Conservation (phyloP, 1,140 invertebrate genomes). For the Trachymyrmex septentrionalis region DNA sequence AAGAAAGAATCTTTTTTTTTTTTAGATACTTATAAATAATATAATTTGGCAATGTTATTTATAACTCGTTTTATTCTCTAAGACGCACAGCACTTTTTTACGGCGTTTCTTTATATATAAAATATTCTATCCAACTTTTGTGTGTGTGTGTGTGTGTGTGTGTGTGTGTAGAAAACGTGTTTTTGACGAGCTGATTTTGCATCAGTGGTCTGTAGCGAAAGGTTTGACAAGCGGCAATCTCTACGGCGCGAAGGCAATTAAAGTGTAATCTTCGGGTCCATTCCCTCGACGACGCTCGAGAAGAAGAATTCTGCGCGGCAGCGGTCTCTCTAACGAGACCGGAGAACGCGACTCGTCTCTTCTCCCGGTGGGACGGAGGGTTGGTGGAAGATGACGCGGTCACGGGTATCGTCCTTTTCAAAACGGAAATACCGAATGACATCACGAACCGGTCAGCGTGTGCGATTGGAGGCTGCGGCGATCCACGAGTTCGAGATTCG, state of each 20-base stretch:
- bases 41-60: slow-evolving; percentile 20
- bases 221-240: slow-evolving; percentile 63
- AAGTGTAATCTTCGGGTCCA: slow-evolving; percentile 59
- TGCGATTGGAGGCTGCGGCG: slow-evolving; percentile 28
- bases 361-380: slow-evolving; percentile 22
- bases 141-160: not conserved
- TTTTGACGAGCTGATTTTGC: slow-evolving; percentile 64
- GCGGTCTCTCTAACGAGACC: not conserved
- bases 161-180: slow-evolving; percentile 42
- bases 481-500: slow-evolving; percentile 68
- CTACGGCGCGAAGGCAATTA: slow-evolving; percentile 60
- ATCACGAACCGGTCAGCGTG: slow-evolving; percentile 78
- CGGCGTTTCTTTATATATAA: slow-evolving; percentile 23
- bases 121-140: slow-evolving; percentile 14
- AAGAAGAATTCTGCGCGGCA: slow-evolving; percentile 7
- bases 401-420: slow-evolving; percentile 58
- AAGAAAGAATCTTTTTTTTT: not conserved
- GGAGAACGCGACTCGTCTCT: not conserved
- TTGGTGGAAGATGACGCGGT: slow-evolving; percentile 51
- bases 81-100: slow-evolving; percentile 42
- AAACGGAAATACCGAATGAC: slow-evolving; percentile 79
- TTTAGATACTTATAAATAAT: not conserved
- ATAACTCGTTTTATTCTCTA: not conserved
- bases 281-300: slow-evolving; percentile 53
- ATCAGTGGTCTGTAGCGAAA: slow-evolving; percentile 60